Base-by-base conservation (phyloP, 1,140 invertebrate species). In the Zaprionus gabonicus region DNA sequence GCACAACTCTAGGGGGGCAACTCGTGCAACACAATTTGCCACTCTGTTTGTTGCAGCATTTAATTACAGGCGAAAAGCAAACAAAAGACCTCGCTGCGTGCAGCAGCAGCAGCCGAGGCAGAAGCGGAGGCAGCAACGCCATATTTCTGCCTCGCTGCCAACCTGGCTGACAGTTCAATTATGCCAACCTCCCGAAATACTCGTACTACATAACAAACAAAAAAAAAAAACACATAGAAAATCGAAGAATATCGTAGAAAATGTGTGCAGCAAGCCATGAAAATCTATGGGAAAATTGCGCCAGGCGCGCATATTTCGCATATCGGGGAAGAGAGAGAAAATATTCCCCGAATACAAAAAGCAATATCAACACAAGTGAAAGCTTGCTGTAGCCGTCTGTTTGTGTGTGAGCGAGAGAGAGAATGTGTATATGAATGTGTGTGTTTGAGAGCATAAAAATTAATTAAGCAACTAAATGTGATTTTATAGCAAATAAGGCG, bases 401-500 rank as follows among this genome's bases (percentile, higher is more conserved):
- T 36, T 36, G 49, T 51, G 41, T 25, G 10, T 17, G 13, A 4
- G 25, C 15, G 23, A 27, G 36, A 23, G 77, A 25, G 77, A 25
- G 38, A 23, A n/a, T 59, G 28, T 25, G 20, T 10, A 28, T 25
- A 36, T 41, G 65, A 56, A 56, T 44, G 65, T 12, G 64, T 67
- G 74, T 71, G 78, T 69, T 36, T 38, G 78, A 53, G 67, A 60
- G 62, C 60, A 78, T 86, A 87, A 78, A 86, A 81, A 76, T 86
- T 91, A 83, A 91, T 87, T 92, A 92, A 92, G 91, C 85, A 92
- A 92, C 91, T 92, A 91, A 92, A 92, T 92, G 91, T 92, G 88
- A 92, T 92, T 92, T 91, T 91, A 81, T 92, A 92, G 91, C 69
- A 77, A 51, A 70, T 92, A 92, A 92, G 91, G 91, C 75, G 68